phyloP scores from a whole-genome alignment of 2,113 vertebrate genomes.

The Machaerirhynchus nigripectus region DNA sequence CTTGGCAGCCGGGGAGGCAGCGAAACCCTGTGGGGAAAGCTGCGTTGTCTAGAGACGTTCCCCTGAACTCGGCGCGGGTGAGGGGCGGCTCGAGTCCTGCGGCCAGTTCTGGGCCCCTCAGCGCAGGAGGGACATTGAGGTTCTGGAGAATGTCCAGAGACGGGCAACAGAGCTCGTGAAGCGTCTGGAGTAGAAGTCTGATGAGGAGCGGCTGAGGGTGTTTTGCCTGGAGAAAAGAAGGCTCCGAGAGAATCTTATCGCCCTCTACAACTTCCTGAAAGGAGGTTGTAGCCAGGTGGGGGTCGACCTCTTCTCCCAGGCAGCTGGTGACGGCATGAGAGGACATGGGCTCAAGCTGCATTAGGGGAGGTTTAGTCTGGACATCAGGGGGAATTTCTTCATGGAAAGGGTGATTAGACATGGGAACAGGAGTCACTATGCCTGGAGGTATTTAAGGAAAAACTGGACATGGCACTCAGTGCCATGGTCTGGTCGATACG shows the following conservation, averaged over 20 bases:
- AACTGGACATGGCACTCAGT: background rate
- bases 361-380: background rate
- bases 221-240: background rate
- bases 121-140: background rate
- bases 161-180: background rate
- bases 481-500: background rate
- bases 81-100: background rate
- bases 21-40: fast-evolving
- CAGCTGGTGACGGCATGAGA: background rate
- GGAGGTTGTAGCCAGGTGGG: too few species aligned
- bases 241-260: background rate
- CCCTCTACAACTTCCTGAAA: background rate
- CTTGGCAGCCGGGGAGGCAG: too few species aligned
- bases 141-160: background rate
- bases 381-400: background rate
- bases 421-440: background rate
- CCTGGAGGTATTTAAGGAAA: background rate
- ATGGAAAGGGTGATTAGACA: background rate
- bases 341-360: background rate
- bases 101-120: background rate
- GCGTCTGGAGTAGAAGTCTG: background rate
- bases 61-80: too few species aligned
- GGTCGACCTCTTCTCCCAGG: background rate
- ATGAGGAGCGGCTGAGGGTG: too few species aligned
- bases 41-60: background rate